Evolutionary conservation across 2,797 vertebrate species (phyloP).

Genomic region (Urocyon cinereoargenteus): DNA sequence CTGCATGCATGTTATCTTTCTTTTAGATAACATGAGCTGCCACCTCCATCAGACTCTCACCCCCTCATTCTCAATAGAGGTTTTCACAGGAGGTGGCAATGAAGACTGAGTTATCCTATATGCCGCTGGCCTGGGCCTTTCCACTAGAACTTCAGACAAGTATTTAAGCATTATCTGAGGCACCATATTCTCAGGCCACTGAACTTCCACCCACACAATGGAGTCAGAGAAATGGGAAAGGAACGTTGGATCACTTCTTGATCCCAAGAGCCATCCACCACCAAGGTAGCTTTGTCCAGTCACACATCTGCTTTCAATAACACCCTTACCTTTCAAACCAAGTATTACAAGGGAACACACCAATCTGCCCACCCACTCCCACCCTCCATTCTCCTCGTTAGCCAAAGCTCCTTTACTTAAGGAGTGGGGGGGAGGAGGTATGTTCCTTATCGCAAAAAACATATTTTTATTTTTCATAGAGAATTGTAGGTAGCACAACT

Average conservation of each 20-base stretch:
- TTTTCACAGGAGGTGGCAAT: neutral
- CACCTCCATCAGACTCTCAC: neutral
- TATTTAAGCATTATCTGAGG: neutral
- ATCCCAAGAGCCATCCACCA: neutral
- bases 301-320: constrained; percentile 31
- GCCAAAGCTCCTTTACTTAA: neutral
- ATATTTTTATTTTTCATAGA: neutral
- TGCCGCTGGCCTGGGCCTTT: neutral
- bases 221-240: neutral
- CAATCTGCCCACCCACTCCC: no score
- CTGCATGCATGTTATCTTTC: neutral
- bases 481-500: neutral
- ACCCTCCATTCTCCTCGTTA: neutral
- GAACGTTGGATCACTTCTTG: neutral
- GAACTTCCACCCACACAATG: neutral
- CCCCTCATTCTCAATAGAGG: neutral
- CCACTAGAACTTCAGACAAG: neutral
- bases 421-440: neutral
- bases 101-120: neutral
- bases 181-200: neutral
- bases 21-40: neutral
- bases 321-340: neutral
- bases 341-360: neutral
- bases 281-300: neutral
- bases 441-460: neutral